These are phyloP conservation scores for Phainopepla nitens DNA, from an alignment of 2,113 vertebrate genomes.

Conservation along the genomic window DNA sequence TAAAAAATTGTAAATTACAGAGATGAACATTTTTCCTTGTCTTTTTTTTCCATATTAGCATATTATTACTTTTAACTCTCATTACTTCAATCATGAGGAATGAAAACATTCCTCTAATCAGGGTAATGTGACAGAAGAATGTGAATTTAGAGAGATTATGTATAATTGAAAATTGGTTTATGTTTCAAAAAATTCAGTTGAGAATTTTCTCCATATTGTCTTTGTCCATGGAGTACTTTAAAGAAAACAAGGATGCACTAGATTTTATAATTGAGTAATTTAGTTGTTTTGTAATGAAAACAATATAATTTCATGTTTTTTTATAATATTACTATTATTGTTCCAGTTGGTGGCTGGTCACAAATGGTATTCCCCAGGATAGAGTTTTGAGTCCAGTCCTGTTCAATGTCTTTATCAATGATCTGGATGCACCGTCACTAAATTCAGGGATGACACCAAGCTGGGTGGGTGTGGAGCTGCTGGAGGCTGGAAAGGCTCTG, in stretches of 20 bases:
- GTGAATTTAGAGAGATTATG: not conserved
- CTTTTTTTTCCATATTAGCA: not conserved
- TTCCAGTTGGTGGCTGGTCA: not conserved
- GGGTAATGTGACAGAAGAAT: not conserved
- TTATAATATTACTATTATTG: fast-evolving
- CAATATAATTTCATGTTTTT: not conserved
- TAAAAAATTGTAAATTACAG: not conserved
- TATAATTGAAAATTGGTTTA: not conserved
- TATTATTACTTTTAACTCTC: not conserved
- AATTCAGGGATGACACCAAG: fast-evolving
- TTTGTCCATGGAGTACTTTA: not conserved
- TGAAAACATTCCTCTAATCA: not conserved
- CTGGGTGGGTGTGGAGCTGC: too few species aligned
- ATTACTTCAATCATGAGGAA: not conserved
- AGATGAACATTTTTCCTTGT: not conserved
- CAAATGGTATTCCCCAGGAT: not conserved
- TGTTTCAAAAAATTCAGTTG: not conserved
- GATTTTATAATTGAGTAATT: not conserved
- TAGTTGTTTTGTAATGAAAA: not conserved
- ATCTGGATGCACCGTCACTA: not conserved
- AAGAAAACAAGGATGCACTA: not conserved
- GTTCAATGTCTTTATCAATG: not conserved
- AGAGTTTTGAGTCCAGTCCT: not conserved
- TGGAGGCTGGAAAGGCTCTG: not conserved
- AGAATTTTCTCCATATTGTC: not conserved